Base-by-base conservation (phyloP, 1,140 invertebrate genomes). In the Sinonovacula constricta region DNA sequence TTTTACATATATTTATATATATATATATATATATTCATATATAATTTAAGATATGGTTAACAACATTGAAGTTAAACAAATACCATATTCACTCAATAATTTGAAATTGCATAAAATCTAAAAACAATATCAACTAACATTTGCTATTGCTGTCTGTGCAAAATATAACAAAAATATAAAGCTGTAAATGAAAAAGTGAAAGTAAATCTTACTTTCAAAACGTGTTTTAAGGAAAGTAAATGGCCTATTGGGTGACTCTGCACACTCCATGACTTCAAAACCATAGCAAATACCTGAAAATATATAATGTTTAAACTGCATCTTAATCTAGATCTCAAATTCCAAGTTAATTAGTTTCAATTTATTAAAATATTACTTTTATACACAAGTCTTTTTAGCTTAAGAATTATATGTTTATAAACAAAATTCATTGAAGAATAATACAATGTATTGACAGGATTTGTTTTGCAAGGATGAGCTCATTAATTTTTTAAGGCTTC, bases 261-360 rank as follows among this genome's bases (percentile, higher is more conserved):
- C 39, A 33, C 45, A 62, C 30, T 28, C 59, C 70, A 74, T 74
- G n/a, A 74, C 57, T 54, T 74, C 57, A 74, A 74, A 74, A 31
- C 70, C 70, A 74, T 74, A 74, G 70, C 59, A 74, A 53, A 74
- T 62, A 51, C 70, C 70, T 74, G 49, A 59, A 59, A 53, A 69
- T 22, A 54, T 7, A 54, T n/a, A 4, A 4, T 54, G n/a, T 4
- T 7, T 22, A 4, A 54, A 54, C 4, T 54, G n/a, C 53, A 54
- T 31, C 65, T 31, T 51, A n/a, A 3, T 54, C n/a, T 54, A 22
- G 18, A 18, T 54, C 18, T 28, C 3, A 49, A 53, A 53, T 45
- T 24, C 53, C 53, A 54, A 18, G 53, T 54, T 54, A 22, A 24
- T 54, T 54, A 22, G 26, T 54, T 54, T 3, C n/a, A 18, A 54